phyloP scores from a whole-genome alignment of 2,797 vertebrate species.

The Anguilla marmorata region DNA sequence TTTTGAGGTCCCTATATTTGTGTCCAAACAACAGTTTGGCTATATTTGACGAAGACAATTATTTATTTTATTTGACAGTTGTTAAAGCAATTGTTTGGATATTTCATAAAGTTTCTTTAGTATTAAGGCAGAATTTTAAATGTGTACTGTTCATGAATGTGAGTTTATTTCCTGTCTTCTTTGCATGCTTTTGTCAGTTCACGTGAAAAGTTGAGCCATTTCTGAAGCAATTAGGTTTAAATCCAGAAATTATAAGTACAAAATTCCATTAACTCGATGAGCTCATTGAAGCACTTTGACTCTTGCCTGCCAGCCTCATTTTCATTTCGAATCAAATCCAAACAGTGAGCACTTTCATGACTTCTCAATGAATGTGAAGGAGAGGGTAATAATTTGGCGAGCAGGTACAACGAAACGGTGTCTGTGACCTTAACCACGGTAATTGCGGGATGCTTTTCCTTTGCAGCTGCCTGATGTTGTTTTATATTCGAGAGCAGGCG shows the following conservation, averaged over 20 bases:
- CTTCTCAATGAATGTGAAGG: not conserved
- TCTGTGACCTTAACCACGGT: not conserved
- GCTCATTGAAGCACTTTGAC: not conserved
- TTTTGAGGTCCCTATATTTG: not conserved
- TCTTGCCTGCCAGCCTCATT: not conserved
- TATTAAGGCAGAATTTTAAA: not conserved
- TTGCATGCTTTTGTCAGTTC: not conserved
- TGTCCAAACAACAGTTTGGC: not conserved
- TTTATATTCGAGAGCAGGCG: conserved; percentile 47
- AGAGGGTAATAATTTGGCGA: not conserved
- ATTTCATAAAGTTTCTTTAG: not conserved
- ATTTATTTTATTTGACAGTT: not conserved
- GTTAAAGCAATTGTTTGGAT: not conserved
- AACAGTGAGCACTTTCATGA: not conserved
- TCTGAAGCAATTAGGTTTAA: not conserved
- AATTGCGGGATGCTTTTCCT: not conserved
- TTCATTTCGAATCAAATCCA: not conserved
- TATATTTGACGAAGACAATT: not conserved
- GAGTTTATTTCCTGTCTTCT: not conserved
- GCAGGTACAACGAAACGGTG: not conserved
- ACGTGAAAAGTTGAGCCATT: not conserved
- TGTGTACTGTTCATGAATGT: not conserved
- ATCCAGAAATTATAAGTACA: not conserved
- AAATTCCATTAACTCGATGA: not conserved
- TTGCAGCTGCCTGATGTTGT: not conserved